Evolutionary conservation across 2,888 invertebrate species (phyloP), one percentile per base, ranked within the genome.

Genomic region (Dynastes maya): DNA sequence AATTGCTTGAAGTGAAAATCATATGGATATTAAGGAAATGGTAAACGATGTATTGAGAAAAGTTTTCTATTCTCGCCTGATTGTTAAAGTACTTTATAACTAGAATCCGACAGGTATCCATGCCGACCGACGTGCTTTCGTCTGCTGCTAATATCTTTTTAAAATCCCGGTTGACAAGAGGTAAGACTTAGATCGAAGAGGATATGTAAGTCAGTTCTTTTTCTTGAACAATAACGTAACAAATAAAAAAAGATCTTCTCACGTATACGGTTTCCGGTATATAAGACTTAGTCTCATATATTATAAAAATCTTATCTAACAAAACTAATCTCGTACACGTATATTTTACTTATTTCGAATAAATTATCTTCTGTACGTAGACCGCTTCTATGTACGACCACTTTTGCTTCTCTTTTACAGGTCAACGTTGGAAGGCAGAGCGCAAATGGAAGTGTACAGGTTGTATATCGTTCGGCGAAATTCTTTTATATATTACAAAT

Each of bases 261-360:
- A 79, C 78, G 78, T 79, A 75, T 67, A 70, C 61, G 70, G 79
- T 80, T 83, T 83, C 83, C 83, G 83, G 82, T 83, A 80, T 82
- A 79, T 80, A 79, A 81, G 80, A 82, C 82, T 83, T 82, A 83
- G 78, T 81, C 82, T 76, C 81, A 80, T 84, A 81, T 82, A 83
- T 82, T 81, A 80, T 80, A 76, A 80, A 82, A 82, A 83, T 83
- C 81, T 83, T 83, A 83, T 83, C 83, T 82, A 80, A 80, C 76
- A 79, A 80, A 82, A 82, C 79, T 82, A 83, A 83, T 84, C 84
- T 84, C 80, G 29, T 81, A 77, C 83, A 83, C 83, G 82, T 82
- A 83, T 81, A 82, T 82, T 83, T 84, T 83, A 80, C 80, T 78
- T 81, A 79, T 77, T 80, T 81, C 77, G 80, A 81, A 81, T 80